Base-by-base conservation (phyloP, 2,888 invertebrate species). In the Heliconius cydno region DNA sequence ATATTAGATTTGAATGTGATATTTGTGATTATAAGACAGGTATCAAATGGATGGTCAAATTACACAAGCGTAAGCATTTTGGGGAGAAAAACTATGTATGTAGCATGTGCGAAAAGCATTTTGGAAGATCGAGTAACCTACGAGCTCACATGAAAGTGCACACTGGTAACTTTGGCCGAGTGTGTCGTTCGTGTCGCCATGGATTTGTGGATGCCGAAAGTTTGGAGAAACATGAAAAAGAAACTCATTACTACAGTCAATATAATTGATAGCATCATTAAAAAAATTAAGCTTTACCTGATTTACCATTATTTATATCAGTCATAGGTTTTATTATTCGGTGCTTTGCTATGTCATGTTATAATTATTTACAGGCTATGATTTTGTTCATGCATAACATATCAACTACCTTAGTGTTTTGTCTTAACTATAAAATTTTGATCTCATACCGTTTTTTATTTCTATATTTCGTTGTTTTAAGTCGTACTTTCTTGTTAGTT, bases 91-190 rank as follows among this genome's bases (percentile, higher is more conserved):
- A 92, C 19, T 96, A 95, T 79, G 88, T 90, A 1, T 96, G 96
- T 80, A 95, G 95, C 65, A 89, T 96, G n/a, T 96, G 96, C 78
- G 92, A 94, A 0, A 93, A 91, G 68, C 91, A 90, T 84, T 95
- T 96, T 71, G 93, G 95, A 0, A 93, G 96, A 65, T 95, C 96
- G 12, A 96, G 96, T 68, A 93, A 93, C 78, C 78, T 94, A 5
- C 83, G 92, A 7, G 87, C 90, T 0, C 93, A 94, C 83, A 91
- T 94, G 89, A 93, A 91, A 77, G 89, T 92, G 0, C 93, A 94
- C 78, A 91, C 90, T 0, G 93, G 93, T 0, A 84, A 82, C 1
- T 83, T 87, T 0, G 93, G 93, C 0, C 85, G 92, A 5, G 92
- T 92, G 0, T 94, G 93, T 67, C 83, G 93, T 6, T 85, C 87